phyloP scores from a whole-genome alignment of 1,140 invertebrate genomes.

The Hylaeus volcanicus region DNA sequence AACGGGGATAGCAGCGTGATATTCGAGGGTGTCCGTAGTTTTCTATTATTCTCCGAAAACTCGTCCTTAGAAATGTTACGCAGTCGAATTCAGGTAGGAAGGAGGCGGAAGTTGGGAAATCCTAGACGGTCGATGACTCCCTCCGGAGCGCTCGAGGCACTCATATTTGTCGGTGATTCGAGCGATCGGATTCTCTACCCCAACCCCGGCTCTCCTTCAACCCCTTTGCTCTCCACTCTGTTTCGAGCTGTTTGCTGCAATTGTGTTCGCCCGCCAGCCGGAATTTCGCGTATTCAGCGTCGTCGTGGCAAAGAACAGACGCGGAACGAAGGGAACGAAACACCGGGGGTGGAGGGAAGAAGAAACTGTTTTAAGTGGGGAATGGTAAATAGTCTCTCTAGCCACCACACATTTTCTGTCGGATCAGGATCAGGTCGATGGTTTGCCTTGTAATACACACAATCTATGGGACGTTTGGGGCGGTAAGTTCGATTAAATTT shows the following conservation, averaged over 20 bases:
- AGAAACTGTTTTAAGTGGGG: slow-evolving; percentile 12
- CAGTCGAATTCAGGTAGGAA: slow-evolving; percentile 7
- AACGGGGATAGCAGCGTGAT: not conserved
- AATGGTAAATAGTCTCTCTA: not conserved
- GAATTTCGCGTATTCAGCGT: slow-evolving; percentile 34
- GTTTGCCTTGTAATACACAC: not conserved
- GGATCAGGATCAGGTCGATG: too few species aligned
- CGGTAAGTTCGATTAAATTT: too few species aligned
- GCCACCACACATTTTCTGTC: not conserved
- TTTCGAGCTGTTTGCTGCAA: slow-evolving; percentile 42
- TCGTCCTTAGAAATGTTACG: slow-evolving; percentile 28
- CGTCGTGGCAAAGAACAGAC: not conserved
- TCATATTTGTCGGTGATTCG: slow-evolving; percentile 63
- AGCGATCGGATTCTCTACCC: slow-evolving; percentile 34
- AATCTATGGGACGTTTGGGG: too few species aligned
- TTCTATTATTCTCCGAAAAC: slow-evolving; percentile 29
- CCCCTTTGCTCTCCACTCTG: not conserved
- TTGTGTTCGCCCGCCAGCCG: slow-evolving; percentile 13
- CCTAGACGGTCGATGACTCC: slow-evolving; percentile 60
- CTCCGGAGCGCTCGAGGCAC: slow-evolving; percentile 39
- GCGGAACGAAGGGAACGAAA: not conserved
- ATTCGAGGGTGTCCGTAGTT: not conserved
- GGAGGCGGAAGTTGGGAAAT: slow-evolving; percentile 34
- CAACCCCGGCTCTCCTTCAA: not conserved
- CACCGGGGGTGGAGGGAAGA: not conserved